Conservation (phyloP, 1,140 invertebrate species). For the Lordiphosa mommai region DNA sequence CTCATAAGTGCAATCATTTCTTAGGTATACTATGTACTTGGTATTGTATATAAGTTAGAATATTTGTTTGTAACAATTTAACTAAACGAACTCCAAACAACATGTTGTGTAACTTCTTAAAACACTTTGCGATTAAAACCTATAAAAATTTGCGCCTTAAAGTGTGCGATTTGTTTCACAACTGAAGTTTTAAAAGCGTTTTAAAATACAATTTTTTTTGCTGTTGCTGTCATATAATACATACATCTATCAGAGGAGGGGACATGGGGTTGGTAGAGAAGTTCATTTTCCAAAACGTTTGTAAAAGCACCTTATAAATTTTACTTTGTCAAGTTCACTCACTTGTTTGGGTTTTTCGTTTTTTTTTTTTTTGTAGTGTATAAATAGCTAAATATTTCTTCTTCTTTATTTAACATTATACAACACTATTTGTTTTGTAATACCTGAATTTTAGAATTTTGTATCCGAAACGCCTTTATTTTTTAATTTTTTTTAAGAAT, state of each 20-base stretch:
- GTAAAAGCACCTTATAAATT: slow-evolving; percentile 76
- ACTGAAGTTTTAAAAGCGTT: slow-evolving; percentile 67
- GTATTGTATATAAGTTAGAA: slow-evolving; percentile 8
- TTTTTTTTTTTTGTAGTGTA: slow-evolving; percentile 33
- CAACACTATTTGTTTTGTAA: slow-evolving; percentile 72
- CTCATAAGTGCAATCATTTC: slow-evolving; percentile 12
- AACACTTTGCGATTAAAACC: slow-evolving; percentile 57
- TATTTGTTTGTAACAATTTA: slow-evolving; percentile 63
- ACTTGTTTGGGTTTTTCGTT: slow-evolving; percentile 28
- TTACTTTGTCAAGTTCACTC: slow-evolving; percentile 41
- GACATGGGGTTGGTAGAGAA: slow-evolving; percentile 16
- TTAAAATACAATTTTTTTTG: slow-evolving; percentile 57
- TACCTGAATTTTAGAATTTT: slow-evolving; percentile 80
- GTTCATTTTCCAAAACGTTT: slow-evolving; percentile 37
- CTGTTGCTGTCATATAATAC: slow-evolving; percentile 47
- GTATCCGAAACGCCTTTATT: slow-evolving; percentile 78
- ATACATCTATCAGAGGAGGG: slow-evolving; percentile 12
- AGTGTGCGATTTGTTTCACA: slow-evolving; percentile 52
- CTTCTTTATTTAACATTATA: slow-evolving; percentile 65
- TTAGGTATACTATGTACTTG: neutral
- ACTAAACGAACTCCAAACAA: slow-evolving; percentile 70
- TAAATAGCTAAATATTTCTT: slow-evolving; percentile 68
- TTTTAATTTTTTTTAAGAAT: slow-evolving; percentile 39
- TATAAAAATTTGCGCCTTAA: slow-evolving; percentile 51
- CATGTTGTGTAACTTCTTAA: slow-evolving; percentile 33